Evolutionary conservation across 2,113 vertebrate genomes (phyloP).

Genomic region (Crypturellus undulatus): DNA sequence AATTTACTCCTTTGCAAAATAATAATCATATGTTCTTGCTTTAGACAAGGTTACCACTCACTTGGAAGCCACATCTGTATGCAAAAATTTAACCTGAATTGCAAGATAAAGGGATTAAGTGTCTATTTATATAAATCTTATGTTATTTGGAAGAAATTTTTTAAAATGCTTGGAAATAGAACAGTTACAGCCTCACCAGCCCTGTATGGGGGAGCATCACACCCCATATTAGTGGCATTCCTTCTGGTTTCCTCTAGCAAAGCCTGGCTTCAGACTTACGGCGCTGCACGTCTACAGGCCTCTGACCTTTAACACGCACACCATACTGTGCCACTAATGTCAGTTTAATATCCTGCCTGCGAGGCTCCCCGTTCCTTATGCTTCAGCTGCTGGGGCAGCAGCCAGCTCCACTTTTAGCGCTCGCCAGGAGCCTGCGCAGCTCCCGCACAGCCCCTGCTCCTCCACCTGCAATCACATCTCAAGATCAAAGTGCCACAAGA

Average conservation of each 20-base stretch:
- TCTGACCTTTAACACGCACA: not conserved
- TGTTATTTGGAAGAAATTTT: not conserved
- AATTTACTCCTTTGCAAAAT: not conserved
- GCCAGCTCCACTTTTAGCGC: not conserved
- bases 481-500: constrained; percentile 7
- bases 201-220: not conserved
- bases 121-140: not conserved
- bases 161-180: not conserved
- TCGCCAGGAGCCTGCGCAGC: not conserved
- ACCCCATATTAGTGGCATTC: not conserved
- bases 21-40: not conserved
- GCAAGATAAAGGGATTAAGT: not conserved
- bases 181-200: not conserved
- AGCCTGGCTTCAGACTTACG: not conserved
- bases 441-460: not conserved
- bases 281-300: not conserved
- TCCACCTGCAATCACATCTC: not conserved
- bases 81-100: not conserved
- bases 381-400: not conserved
- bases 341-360: constrained; percentile 32
- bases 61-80: not conserved
- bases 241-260: not conserved
- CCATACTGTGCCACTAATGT: constrained; percentile 21
- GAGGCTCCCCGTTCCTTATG: not conserved
- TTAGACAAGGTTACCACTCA: not conserved